These are phyloP conservation scores for Tachysurus fulvidraco DNA, from an alignment of 2,113 vertebrate species.

Conservation along the genomic window DNA sequence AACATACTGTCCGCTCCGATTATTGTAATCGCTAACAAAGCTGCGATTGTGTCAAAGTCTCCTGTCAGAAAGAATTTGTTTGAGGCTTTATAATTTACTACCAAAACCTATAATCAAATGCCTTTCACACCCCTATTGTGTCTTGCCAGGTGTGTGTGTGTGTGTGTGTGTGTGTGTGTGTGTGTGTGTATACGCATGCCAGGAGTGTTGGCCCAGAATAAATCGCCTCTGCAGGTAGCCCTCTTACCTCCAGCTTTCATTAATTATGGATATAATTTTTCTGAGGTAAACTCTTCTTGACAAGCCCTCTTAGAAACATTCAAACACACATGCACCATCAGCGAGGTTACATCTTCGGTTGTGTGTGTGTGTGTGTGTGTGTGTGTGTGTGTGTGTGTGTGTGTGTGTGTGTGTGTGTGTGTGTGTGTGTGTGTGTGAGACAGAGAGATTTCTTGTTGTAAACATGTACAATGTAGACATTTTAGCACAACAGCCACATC, in stretches of 20 bases:
- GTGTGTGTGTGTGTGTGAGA: fast-evolving
- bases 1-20: not conserved
- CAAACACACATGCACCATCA: slow-evolving; percentile 7
- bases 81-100: slow-evolving; percentile 29
- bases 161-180: not conserved
- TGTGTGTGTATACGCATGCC: not conserved
- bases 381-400: not conserved
- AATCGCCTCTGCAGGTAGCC: slow-evolving; percentile 28
- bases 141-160: slow-evolving; percentile 31
- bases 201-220: slow-evolving; percentile 34
- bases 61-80: slow-evolving; percentile 28
- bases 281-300: slow-evolving; percentile 34
- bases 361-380: not conserved
- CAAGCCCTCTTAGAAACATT: slow-evolving; percentile 19
- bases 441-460: not conserved
- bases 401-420: not conserved
- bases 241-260: slow-evolving; percentile 34
- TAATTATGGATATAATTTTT: slow-evolving; percentile 52
- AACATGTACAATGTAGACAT: not conserved
- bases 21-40: slow-evolving; percentile 26
- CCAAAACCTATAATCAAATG: slow-evolving; percentile 44
- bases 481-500: not conserved
- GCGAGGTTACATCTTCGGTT: not conserved
- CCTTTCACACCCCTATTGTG: slow-evolving; percentile 38
- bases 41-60: slow-evolving; percentile 1